Percentiles rank a stretch among this genome's conserved stretches.
Evolutionary conservation across 2,888 invertebrate species (phyloP).

Genomic region (Cantharis rufa): DNA sequence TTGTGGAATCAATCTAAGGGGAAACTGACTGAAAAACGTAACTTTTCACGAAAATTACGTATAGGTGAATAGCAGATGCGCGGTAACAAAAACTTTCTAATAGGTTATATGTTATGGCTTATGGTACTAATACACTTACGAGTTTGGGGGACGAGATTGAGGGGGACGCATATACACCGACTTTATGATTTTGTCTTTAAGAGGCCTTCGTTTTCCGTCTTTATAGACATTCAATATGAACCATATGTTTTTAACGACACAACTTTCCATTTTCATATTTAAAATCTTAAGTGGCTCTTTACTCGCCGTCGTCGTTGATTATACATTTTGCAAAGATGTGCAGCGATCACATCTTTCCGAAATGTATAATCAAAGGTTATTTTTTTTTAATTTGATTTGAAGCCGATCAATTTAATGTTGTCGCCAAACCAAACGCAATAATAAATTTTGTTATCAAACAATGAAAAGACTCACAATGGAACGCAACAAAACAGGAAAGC

Average conservation of each 20-base stretch:
- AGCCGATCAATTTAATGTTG: not conserved
- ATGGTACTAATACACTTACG: slow-evolving; percentile 36
- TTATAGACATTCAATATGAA: not conserved
- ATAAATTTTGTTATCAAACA: not conserved
- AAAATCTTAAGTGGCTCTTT: not conserved
- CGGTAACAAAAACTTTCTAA: slow-evolving; percentile 37
- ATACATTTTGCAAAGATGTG: not conserved
- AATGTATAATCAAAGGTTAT: not conserved
- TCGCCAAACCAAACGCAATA: not conserved
- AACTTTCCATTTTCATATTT: slow-evolving; percentile 1
- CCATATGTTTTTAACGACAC: not conserved
- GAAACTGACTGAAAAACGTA: slow-evolving; percentile 22
- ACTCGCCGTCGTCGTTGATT: not conserved
- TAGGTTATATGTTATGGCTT: slow-evolving; percentile 37
- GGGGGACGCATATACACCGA: not conserved
- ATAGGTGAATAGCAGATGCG: slow-evolving; percentile 31
- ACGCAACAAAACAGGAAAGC: slow-evolving; percentile 24
- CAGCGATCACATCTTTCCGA: not conserved
- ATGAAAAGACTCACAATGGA: not conserved
- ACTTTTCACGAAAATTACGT: slow-evolving; percentile 22
- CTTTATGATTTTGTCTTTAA: slow-evolving; percentile 3
- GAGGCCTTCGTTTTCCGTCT: not conserved
- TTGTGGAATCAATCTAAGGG: slow-evolving; percentile 37
- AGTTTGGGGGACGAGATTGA: slow-evolving; percentile 15
- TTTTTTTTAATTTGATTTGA: not conserved